A percentile compares a stretch with the other conserved stretches of the same genome.
phyloP scores from a whole-genome alignment of 2,888 invertebrate genomes.

The Junonia oenone region DNA sequence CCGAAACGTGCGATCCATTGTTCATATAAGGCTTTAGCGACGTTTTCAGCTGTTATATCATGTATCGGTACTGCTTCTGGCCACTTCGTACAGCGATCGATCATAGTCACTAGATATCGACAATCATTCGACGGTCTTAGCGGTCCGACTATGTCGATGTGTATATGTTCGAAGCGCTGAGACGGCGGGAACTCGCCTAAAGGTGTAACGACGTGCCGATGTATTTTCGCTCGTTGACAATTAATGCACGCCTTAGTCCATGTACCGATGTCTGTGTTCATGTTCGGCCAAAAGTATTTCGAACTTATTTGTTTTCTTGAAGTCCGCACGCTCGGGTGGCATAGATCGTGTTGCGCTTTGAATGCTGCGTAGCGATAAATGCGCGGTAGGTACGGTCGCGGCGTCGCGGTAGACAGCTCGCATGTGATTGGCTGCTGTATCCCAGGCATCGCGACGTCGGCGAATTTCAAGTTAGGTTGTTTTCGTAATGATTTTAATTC shows the following conservation, averaged over 20 bases:
- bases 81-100: constrained; percentile 18
- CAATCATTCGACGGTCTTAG: neutral
- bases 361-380: neutral
- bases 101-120: constrained; percentile 20
- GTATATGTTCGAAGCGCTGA: constrained; percentile 29
- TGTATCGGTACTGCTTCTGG: neutral
- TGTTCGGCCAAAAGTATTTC: constrained; percentile 24
- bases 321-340: neutral
- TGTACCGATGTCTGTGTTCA: constrained; percentile 22
- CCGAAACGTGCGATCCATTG: constrained; percentile 10
- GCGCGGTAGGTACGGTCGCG: neutral
- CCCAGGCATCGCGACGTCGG: neutral
- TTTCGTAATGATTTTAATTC: neutral
- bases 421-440: neutral
- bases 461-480: neutral
- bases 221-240: constrained; percentile 25
- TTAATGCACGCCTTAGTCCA: constrained; percentile 23
- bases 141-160: constrained; percentile 23
- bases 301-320: neutral
- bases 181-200: constrained; percentile 15
- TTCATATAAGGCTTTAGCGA: neutral
- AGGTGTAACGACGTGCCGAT: constrained; percentile 15
- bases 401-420: neutral
- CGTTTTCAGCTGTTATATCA: neutral
- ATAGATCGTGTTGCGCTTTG: neutral